These are phyloP conservation scores for Capromys pilorides DNA, from an alignment of 2,797 vertebrate genomes.

Conservation along the genomic window DNA sequence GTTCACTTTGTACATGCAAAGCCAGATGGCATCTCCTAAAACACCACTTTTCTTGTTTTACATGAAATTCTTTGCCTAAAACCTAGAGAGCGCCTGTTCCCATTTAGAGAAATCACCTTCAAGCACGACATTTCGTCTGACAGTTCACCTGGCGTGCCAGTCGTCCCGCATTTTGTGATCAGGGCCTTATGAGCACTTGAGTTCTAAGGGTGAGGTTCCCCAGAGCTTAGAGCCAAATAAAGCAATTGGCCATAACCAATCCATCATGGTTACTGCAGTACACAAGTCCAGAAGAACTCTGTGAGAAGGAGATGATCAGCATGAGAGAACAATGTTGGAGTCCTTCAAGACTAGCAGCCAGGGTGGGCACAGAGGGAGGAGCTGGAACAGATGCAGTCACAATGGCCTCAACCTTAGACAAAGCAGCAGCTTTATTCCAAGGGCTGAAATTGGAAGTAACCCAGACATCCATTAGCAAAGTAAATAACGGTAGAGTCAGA, in stretches of 20 bases:
- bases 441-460: not conserved
- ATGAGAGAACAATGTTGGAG: not conserved
- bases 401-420: not conserved
- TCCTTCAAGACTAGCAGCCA: not conserved
- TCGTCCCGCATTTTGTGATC: slow-evolving; percentile 13
- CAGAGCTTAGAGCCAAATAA: slow-evolving; percentile 38
- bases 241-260: slow-evolving; percentile 1
- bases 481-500: not conserved
- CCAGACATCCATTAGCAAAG: not conserved
- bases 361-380: not conserved
- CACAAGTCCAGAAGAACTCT: not conserved
- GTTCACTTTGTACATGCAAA: not conserved
- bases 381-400: not conserved
- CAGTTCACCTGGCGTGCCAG: not conserved
- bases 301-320: not conserved
- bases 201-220: slow-evolving; percentile 31
- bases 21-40: slow-evolving; percentile 29
- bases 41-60: slow-evolving; percentile 40
- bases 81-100: slow-evolving; percentile 43
- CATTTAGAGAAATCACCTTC: slow-evolving; percentile 53
- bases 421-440: not conserved
- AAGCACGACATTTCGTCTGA: slow-evolving; percentile 42
- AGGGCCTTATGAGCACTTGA: not conserved
- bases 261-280: not conserved
- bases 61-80: slow-evolving; percentile 29